phyloP scores from a whole-genome alignment of 2,888 invertebrate genomes.

The Congeria kusceri region DNA sequence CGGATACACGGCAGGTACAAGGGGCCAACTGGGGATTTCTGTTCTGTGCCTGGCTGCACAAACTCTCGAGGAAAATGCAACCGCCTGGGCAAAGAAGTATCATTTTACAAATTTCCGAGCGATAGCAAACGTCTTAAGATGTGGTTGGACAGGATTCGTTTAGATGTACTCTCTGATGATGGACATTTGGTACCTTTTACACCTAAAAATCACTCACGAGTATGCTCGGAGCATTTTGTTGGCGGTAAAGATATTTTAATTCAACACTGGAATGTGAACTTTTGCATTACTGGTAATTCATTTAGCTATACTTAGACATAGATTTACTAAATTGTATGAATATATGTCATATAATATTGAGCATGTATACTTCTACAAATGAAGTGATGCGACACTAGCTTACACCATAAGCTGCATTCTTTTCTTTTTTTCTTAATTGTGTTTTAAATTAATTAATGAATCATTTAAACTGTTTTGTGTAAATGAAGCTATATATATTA shows the following conservation, averaged over 20 bases:
- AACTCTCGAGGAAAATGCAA: constrained; percentile 26
- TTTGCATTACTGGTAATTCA: neutral
- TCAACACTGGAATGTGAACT: no score
- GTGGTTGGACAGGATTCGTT: constrained; percentile 20
- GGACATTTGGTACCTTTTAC: constrained; percentile 1
- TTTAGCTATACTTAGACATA: no score
- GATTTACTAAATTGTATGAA: no score
- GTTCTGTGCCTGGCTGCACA: constrained; percentile 28
- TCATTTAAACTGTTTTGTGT: neutral
- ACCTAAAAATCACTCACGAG: neutral
- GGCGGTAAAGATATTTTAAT: neutral
- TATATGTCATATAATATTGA: no score
- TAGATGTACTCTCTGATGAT: neutral
- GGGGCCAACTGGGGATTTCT: constrained; percentile 20
- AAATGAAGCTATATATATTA: neutral
- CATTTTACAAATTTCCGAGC: constrained; percentile 22
- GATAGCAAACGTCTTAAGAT: constrained; percentile 11
- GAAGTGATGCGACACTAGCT: no score
- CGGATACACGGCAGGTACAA: constrained; percentile 19
- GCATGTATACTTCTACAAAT: no score
- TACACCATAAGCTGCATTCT: no score
- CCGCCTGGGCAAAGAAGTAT: constrained; percentile 3
- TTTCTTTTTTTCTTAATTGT: neutral
- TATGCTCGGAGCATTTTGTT: constrained; percentile 9
- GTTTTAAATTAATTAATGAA: no score